Base-by-base conservation (phyloP, 64 coral and sea anemone genomes). In the Platygyra sinensis region DNA sequence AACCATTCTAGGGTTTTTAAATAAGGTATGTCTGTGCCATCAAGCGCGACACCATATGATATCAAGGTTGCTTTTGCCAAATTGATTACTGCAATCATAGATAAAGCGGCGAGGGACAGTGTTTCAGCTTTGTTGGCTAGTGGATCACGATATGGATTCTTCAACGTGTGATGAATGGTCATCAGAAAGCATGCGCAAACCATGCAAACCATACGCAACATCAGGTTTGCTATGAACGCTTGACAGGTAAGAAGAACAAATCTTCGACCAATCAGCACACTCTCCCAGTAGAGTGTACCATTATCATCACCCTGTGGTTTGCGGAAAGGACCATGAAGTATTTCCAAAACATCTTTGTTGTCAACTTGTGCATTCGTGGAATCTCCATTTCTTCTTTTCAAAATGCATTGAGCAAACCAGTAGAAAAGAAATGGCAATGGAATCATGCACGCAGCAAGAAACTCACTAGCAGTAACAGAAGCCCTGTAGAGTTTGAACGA, bases 231-330 rank as follows among this genome's bases (percentile, higher is more conserved):
- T 16, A 96, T 86, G 76, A 96, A 96, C n/a, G 90, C 54, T 42
- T 83, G 60, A 4, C 82, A 62, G 13, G 51, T 67, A 24, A 96
- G 73, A 18, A 92, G 71, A 16, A 92, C 19, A 30, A 96, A 89
- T 17, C 94, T 42, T 86, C 94, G 86, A 27, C 86, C 94, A 73
- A 92, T 96, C 22, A 96, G 72, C 83, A 96, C 63, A 39, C 94
- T 96, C 78, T 96, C 94, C 94, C 94, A 96, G 52, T 96, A 88
- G 20, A 92, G 60, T 13, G 94, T 74, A 8, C 94, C 94, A 80
- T 52, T 63, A 52, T 52, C 62, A 15, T 79, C 22, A 28, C 20
- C 39, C 5, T 55, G 33, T 51, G 94, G 94, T 14, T 39, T 22
- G 20, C 86, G 74, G 55, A 96, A 96, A 24, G 94, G 86, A 8